phyloP scores from a whole-genome alignment of 2,888 invertebrate species.

The Ceramica pisi region DNA sequence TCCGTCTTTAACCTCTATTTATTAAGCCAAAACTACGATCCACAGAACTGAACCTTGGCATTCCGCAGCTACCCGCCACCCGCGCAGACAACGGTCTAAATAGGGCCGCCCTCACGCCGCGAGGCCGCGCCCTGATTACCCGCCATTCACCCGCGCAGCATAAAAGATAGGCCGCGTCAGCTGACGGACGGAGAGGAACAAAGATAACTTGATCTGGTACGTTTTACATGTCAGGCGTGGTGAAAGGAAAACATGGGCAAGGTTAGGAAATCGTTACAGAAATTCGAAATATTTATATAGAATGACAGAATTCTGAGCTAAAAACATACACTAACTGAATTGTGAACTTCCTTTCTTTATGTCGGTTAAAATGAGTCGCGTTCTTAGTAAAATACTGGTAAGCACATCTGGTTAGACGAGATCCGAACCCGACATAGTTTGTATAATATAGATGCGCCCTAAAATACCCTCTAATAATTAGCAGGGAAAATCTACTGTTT shows the following conservation, averaged over 20 bases:
- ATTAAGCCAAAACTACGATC: not conserved
- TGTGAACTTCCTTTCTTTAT: no score
- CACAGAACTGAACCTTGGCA: constrained; percentile 48
- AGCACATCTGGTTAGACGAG: no score
- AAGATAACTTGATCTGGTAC: constrained; percentile 29
- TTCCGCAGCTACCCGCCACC: constrained; percentile 5
- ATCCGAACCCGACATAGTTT: no score
- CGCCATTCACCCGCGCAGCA: constrained; percentile 9
- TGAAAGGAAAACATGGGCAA: not conserved
- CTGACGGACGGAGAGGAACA: constrained; percentile 2
- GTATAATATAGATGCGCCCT: no score
- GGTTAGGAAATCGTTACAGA: not conserved
- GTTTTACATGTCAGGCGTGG: not conserved
- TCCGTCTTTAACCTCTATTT: not conserved
- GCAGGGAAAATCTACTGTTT: no score
- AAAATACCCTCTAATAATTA: no score
- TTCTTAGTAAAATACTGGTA: no score
- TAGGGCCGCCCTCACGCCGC: not conserved
- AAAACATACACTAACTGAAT: no score
- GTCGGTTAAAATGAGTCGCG: no score
- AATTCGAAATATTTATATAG: no score
- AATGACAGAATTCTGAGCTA: no score
- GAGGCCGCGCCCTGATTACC: constrained; percentile 55
- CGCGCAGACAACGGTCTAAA: constrained; percentile 7
- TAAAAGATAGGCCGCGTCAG: constrained; percentile 29